phyloP scores from a whole-genome alignment of 1,140 invertebrate species.

The Matsumurasca onukii region DNA sequence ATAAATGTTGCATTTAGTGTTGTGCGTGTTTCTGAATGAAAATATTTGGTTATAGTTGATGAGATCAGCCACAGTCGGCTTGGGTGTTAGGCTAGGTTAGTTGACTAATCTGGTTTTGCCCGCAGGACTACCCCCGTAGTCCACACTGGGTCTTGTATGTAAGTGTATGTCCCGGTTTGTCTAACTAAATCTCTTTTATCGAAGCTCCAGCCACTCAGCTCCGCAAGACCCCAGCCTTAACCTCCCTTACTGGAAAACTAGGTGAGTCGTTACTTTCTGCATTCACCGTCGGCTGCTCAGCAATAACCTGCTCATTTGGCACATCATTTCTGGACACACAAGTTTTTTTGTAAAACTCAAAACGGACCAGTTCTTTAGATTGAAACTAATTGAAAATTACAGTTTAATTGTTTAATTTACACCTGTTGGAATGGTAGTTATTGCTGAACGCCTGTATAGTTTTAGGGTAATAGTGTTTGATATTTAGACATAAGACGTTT shows the following conservation, averaged over 20 bases:
- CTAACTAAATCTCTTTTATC: slow-evolving; percentile 46
- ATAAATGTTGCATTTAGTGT: no score
- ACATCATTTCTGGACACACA: background rate
- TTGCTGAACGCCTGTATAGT: no score
- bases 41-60: no score
- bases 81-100: no score
- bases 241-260: slow-evolving; percentile 63
- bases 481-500: no score
- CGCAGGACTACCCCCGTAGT: slow-evolving; percentile 20
- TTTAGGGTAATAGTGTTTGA: no score
- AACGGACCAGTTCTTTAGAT: no score
- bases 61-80: no score
- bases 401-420: no score
- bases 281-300: background rate
- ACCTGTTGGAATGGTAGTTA: no score
- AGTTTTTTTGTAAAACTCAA: background rate
- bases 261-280: slow-evolving; percentile 55
- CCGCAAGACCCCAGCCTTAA: slow-evolving; percentile 66
- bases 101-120: slow-evolving; percentile 10
- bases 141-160: background rate
- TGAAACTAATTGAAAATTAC: no score
- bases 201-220: slow-evolving; percentile 65
- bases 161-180: slow-evolving; percentile 3
- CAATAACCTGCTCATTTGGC: background rate
- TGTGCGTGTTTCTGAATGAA: no score